phyloP scores from a whole-genome alignment of 2,888 invertebrate species.

The Nemotelus nigrinus region DNA sequence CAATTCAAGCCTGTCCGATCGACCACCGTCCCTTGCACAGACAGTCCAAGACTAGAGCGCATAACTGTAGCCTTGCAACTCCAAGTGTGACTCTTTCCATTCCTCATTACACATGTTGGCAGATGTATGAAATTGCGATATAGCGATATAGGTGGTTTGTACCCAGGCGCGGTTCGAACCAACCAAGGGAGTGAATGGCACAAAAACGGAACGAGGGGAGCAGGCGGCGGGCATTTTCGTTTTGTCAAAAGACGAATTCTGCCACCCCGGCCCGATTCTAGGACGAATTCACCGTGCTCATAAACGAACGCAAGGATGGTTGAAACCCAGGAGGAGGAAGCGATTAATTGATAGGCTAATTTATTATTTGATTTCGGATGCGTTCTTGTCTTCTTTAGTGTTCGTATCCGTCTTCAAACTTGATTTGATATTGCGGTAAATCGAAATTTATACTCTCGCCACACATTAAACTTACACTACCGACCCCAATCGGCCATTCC shows the following conservation, averaged over 20 bases:
- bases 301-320: neutral
- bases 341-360: constrained; percentile 28
- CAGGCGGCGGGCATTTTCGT: neutral
- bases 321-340: constrained; percentile 5
- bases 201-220: neutral
- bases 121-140: constrained; percentile 39
- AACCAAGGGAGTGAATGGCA: neutral
- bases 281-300: neutral
- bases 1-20: neutral
- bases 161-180: constrained; percentile 15
- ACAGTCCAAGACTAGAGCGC: neutral
- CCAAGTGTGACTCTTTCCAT: neutral
- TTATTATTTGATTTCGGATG: neutral
- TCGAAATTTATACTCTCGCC: too few species aligned
- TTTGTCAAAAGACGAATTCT: constrained; percentile 14
- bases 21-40: neutral
- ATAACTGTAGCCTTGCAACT: constrained; percentile 14
- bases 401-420: neutral
- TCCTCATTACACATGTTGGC: constrained; percentile 27
- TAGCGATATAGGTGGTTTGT: constrained; percentile 33
- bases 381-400: neutral
- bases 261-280: constrained; percentile 10
- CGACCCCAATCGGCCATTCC: too few species aligned
- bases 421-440: neutral
- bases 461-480: too few species aligned